Evolutionary conservation across 2,888 invertebrate genomes (phyloP).

Genomic region (Keiferia lycopersicella): DNA sequence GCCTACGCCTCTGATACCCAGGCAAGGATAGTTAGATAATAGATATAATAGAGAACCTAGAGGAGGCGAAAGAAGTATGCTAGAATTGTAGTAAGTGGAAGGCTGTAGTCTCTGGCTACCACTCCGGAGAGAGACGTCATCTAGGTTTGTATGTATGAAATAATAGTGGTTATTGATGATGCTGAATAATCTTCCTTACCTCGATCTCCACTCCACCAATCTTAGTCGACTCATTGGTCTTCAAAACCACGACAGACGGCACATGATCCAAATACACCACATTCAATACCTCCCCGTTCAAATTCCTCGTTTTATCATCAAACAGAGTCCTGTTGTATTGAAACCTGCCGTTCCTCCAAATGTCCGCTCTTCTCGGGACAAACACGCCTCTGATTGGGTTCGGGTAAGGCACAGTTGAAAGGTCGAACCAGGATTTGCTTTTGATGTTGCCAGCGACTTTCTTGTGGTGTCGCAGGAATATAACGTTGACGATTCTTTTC

Average conservation of each 20-base stretch:
- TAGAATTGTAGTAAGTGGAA: too few relatives aligned
- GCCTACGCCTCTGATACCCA: too few relatives aligned
- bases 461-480: conserved; percentile 84
- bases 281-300: conserved; percentile 81
- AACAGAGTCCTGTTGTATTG: conserved; percentile 76
- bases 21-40: too few relatives aligned
- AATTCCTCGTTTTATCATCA: conserved; percentile 81
- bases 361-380: conserved; percentile 83
- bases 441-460: conserved; percentile 48
- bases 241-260: conserved; percentile 81
- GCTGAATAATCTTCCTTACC: conserved; percentile 57
- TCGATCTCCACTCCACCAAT: conserved; percentile 86
- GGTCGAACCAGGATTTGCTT: conserved; percentile 82
- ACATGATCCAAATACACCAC: conserved; percentile 85
- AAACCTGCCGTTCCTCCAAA: conserved; percentile 84
- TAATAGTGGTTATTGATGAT: not conserved
- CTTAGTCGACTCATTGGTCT: conserved; percentile 59
- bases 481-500: conserved; percentile 87
- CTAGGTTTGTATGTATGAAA: too few relatives aligned
- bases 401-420: conserved; percentile 89
- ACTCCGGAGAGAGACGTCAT: too few relatives aligned
- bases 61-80: too few relatives aligned
- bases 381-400: conserved; percentile 79
- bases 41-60: too few relatives aligned
- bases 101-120: too few relatives aligned